Evolutionary conservation across 2,797 vertebrate species (phyloP).

Genomic region (Halcyon chelicuti): DNA sequence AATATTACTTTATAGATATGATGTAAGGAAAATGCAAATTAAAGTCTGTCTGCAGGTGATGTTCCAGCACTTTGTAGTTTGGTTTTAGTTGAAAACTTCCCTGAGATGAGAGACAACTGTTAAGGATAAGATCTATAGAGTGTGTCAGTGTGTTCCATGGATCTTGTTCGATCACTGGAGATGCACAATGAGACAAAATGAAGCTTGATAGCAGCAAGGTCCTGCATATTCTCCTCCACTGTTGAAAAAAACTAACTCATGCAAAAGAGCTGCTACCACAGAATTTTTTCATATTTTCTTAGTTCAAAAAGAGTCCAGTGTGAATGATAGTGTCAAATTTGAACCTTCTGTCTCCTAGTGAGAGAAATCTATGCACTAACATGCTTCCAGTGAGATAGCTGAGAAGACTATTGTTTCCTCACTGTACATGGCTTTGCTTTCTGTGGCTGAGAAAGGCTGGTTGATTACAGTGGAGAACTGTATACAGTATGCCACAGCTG

Average conservation of each 20-base stretch:
- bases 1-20: not conserved
- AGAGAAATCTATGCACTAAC: not conserved
- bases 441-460: slow-evolving; percentile 21
- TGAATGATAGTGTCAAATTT: not conserved
- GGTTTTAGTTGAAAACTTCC: not conserved
- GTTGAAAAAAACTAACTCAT: not conserved
- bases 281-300: not conserved
- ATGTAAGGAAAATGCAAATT: not conserved
- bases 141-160: accelerated
- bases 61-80: not conserved
- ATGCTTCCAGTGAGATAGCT: not conserved
- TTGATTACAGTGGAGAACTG: slow-evolving; percentile 41
- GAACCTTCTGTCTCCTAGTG: not conserved
- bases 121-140: not conserved
- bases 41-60: not conserved
- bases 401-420: slow-evolving; percentile 31
- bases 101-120: not conserved
- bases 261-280: not conserved
- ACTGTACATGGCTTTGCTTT: not conserved
- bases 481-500: slow-evolving; percentile 57
- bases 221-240: not conserved
- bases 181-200: not conserved
- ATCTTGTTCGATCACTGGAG: not conserved
- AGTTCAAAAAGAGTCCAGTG: not conserved
- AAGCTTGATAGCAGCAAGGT: not conserved